Percentiles rank a stretch among this genome's conserved stretches.
These are phyloP conservation scores for Neopelma chrysocephalum DNA, from an alignment of 2,797 vertebrate genomes.

Conservation along the genomic window DNA sequence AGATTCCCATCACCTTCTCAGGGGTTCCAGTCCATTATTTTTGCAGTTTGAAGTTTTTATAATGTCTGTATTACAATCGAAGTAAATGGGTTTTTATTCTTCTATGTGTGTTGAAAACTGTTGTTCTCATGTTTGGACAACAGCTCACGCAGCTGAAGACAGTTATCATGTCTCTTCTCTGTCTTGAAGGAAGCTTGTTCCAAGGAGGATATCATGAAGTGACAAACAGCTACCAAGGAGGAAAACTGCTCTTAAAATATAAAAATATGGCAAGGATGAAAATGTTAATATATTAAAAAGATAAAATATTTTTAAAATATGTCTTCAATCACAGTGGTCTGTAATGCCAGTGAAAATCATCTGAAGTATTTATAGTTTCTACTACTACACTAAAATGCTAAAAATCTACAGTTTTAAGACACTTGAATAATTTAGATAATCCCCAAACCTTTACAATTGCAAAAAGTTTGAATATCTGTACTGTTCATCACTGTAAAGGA, in stretches of 20 bases:
- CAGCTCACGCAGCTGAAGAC: neutral
- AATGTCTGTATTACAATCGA: neutral
- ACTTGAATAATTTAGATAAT: neutral
- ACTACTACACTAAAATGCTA: neutral
- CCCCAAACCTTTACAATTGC: neutral
- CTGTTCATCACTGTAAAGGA: neutral
- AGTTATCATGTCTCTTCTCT: neutral
- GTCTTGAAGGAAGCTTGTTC: neutral
- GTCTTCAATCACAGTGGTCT: neutral
- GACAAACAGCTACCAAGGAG: neutral
- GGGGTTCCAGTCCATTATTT: neutral
- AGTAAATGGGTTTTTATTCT: neutral
- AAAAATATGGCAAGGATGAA: neutral
- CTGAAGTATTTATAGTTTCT: neutral
- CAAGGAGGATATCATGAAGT: neutral
- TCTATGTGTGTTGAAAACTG: neutral
- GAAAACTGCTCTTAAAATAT: neutral
- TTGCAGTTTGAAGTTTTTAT: neutral
- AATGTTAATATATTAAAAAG: neutral
- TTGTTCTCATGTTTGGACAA: neutral
- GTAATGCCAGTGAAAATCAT: neutral
- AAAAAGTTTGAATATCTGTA: neutral
- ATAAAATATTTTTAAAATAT: neutral
- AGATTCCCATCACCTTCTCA: neutral
- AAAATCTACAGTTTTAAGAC: neutral